These are phyloP conservation scores for Emydoidea blandingii DNA, from an alignment of 2,797 vertebrate species.

Conservation along the genomic window DNA sequence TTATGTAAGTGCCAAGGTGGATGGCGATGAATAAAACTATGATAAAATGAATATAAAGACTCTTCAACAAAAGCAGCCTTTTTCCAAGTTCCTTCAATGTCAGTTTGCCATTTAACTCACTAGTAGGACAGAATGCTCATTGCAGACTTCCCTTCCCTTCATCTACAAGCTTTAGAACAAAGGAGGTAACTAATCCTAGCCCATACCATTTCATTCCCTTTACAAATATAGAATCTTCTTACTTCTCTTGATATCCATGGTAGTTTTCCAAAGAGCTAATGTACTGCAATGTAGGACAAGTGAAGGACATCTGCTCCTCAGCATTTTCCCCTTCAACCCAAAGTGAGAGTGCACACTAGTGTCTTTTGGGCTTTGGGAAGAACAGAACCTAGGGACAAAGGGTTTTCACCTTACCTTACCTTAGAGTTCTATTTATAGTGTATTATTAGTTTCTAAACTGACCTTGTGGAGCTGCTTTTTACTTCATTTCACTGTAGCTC, in stretches of 20 bases:
- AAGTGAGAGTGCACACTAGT: background rate
- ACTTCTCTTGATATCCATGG: slow-evolving; percentile 22
- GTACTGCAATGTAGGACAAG: slow-evolving; percentile 13
- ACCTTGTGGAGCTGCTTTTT: background rate
- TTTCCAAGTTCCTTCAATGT: background rate
- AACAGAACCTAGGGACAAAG: background rate
- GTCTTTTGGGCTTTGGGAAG: background rate
- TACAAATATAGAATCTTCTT: background rate
- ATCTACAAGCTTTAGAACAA: slow-evolving; percentile 19
- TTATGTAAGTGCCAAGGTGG: background rate
- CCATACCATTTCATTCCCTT: background rate
- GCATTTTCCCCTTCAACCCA: background rate
- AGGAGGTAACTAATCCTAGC: background rate
- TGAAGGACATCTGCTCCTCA: slow-evolving; percentile 22
- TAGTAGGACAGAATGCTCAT: background rate
- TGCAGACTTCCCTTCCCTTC: background rate
- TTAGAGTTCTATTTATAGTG: slow-evolving; percentile 1
- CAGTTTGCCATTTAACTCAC: background rate
- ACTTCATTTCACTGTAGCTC: slow-evolving; percentile 23
- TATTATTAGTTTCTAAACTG: slow-evolving; percentile 35
- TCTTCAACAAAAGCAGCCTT: background rate
- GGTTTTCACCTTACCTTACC: background rate
- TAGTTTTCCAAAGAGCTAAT: background rate
- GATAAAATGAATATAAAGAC: background rate
- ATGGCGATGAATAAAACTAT: background rate